Conservation (phyloP, 2,797 vertebrate genomes). For the Phoxinus dragarum region DNA sequence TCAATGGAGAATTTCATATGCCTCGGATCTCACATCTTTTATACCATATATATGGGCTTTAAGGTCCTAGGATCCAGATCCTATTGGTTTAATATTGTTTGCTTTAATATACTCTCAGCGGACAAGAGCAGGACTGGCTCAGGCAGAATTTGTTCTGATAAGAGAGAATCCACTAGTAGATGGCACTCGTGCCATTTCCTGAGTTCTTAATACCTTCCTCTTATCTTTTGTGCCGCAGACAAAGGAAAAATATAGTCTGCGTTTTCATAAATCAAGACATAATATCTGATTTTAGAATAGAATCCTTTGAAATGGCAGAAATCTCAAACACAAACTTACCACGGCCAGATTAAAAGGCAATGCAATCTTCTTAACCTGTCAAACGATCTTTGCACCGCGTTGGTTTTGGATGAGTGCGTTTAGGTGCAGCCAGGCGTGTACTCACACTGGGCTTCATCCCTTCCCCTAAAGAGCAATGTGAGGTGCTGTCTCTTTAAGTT, state of each 20-base stretch:
- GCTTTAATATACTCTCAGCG: conserved; percentile 47
- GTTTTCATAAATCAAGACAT: conserved; percentile 40
- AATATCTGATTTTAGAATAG: conserved; percentile 26
- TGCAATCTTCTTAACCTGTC: conserved; percentile 57
- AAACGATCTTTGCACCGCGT: conserved; percentile 54
- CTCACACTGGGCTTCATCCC: conserved; percentile 59
- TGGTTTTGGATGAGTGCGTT: conserved; percentile 54
- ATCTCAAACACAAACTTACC: conserved; percentile 24
- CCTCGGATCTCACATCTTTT: conserved; percentile 18
- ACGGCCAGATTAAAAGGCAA: conserved; percentile 38
- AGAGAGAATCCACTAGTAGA: conserved; percentile 39
- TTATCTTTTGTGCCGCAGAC: conserved; percentile 40
- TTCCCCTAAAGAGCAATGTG: conserved; percentile 73
- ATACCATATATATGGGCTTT: conserved; percentile 9
- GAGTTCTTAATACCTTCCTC: conserved; percentile 50
- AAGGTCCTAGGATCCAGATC: conserved; percentile 34
- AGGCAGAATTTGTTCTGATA: conserved; percentile 48
- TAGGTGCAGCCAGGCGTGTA: conserved; percentile 20
- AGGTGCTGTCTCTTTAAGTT: conserved; percentile 80
- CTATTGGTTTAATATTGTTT: conserved; percentile 37
- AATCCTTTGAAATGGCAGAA: conserved; percentile 37
- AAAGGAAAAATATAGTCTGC: conserved; percentile 46
- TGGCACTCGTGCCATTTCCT: conserved; percentile 47
- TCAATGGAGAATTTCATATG: background rate
- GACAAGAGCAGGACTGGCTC: conserved; percentile 34